A percentile compares a stretch with the other conserved stretches of the same genome.
Evolutionary conservation across 2,113 vertebrate genomes (phyloP).

Genomic region (Oceanites oceanicus): DNA sequence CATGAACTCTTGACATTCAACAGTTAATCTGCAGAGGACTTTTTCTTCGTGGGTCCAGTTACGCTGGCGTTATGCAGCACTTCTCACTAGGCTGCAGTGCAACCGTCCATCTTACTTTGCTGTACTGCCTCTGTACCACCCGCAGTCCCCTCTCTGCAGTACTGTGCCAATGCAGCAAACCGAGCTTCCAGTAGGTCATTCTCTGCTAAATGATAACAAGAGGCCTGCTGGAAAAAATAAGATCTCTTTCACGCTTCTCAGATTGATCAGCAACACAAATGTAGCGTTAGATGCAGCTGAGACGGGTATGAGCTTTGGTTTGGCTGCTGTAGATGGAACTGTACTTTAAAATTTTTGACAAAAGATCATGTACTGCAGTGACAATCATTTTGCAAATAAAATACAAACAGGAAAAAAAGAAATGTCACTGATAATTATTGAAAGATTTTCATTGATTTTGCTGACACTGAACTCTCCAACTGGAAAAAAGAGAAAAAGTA

Average conservation of each 20-base stretch:
- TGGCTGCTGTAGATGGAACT: background rate
- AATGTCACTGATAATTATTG: background rate
- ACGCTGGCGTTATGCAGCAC: rapidly evolving
- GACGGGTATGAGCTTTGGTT: background rate
- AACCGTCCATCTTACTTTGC: background rate
- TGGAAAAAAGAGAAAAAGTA: background rate
- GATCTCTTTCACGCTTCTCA: background rate
- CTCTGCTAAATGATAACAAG: background rate
- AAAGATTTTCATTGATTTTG: background rate
- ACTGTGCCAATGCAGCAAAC: background rate
- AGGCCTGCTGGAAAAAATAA: background rate
- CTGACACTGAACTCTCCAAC: background rate
- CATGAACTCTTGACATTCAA: background rate
- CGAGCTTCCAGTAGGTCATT: background rate
- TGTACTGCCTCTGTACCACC: background rate
- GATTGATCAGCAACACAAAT: background rate
- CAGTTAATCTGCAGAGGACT: background rate
- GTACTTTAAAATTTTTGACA: background rate
- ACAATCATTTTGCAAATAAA: slow-evolving; percentile 31
- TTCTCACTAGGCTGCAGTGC: background rate
- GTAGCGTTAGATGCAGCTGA: background rate
- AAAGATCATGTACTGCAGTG: background rate
- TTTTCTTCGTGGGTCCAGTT: background rate
- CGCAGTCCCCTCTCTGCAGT: background rate
- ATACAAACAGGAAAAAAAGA: background rate